phyloP scores from a whole-genome alignment of 2,113 vertebrate genomes.

The Mungos mungo region DNA sequence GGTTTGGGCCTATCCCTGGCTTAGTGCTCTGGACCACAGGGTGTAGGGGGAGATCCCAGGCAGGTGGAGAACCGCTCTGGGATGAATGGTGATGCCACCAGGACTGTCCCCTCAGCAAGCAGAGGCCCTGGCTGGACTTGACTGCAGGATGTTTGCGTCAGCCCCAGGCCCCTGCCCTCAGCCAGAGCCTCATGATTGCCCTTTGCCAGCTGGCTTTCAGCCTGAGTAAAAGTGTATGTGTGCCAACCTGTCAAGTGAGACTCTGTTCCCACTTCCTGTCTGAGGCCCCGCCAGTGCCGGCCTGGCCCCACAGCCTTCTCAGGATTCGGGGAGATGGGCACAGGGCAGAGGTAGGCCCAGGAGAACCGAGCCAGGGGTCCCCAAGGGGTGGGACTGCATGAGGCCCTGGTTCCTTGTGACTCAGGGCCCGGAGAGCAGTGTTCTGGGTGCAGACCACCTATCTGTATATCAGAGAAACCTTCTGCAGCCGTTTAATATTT shows the following conservation, averaged over 20 bases:
- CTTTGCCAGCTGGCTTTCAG: conserved; percentile 11
- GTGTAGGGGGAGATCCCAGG: neutral
- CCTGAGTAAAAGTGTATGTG: neutral
- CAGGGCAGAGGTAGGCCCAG: neutral
- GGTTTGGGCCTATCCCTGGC: neutral
- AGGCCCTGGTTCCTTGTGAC: neutral
- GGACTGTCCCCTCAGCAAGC: neutral
- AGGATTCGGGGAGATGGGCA: neutral
- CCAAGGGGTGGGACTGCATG: neutral
- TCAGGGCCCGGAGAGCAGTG: neutral
- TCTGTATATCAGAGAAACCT: neutral
- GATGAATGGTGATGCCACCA: neutral
- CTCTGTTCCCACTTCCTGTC: neutral
- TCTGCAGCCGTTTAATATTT: neutral
- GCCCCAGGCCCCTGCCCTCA: neutral
- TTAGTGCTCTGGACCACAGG: neutral
- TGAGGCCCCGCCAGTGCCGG: neutral
- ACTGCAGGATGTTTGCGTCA: neutral
- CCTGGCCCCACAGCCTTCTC: neutral
- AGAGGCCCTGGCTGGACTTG: neutral
- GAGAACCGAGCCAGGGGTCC: neutral
- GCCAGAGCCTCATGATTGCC: neutral
- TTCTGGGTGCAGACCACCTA: neutral
- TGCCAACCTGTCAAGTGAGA: neutral
- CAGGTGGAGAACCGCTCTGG: neutral